Evolutionary conservation across 2,797 vertebrate species (phyloP), one percentile per base, ranked within the genome.

Genomic region (Parotocinclus haroldoi): DNA sequence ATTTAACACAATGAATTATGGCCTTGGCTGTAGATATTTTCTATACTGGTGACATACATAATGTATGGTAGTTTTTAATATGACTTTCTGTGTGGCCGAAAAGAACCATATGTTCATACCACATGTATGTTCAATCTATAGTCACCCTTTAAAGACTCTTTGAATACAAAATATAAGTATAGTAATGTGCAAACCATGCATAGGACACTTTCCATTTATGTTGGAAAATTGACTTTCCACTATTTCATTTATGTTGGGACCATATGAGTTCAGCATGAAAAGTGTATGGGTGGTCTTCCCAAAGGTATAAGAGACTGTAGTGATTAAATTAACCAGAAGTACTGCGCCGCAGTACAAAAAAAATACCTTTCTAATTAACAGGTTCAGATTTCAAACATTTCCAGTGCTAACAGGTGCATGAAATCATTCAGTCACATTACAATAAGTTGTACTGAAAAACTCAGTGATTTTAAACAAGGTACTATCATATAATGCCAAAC

Each of bases 251-350:
- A 60, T 46, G 61, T 44, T 65, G 39, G n/a, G 37, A 58, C 51
- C 10, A 18, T 19, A 38, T 48, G 18, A 36, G 53, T 65, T 71
- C 50, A 68, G 51, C 44, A 68, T 27, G 58, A 65, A 50, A 40
- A 64, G 18, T 72, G 44, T 69, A n/a, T n/a, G n/a, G n/a, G 70
- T 66, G 70, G 62, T 63, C 61, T 58, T 52, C 48, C 56, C 18
- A 46, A 36, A 27, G 59, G 46, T 52, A 46, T 36, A 38, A 57
- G 49, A 37, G 38, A 19, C 48, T 66, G 27, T 27, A 68, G 12
- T 38, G 42, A 40, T 49, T 56, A 54, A 62, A 51, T 39, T n/a
- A 52, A 57, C n/a, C 49, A 57, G 48, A 65, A 46, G 14, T 54
- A 62, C 53, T 51, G n/a, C 59, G 18, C 16, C 58, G 71, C 42